Conservation (phyloP, 2,113 vertebrate species). For the Oreamnos americanus region DNA sequence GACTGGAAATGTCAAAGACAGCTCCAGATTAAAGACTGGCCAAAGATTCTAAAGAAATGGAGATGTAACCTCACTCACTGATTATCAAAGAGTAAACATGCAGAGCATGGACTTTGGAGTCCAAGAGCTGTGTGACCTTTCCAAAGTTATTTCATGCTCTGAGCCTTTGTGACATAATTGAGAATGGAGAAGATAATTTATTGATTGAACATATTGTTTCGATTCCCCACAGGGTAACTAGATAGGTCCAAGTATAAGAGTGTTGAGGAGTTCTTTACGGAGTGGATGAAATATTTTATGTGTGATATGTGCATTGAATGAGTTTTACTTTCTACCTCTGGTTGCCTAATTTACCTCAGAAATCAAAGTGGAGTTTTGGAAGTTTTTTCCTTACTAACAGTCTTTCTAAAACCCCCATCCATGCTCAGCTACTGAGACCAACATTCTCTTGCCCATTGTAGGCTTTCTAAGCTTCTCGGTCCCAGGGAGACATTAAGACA, state of each 20-base stretch:
- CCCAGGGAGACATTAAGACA: neutral
- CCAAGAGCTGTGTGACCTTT: neutral
- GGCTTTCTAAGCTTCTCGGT: neutral
- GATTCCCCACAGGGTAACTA: no score
- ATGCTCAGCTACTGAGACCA: neutral
- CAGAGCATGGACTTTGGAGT: neutral
- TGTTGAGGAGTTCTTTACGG: neutral
- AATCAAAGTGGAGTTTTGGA: neutral
- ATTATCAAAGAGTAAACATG: rapidly evolving
- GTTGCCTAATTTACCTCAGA: neutral
- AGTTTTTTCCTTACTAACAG: neutral
- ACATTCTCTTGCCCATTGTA: neutral
- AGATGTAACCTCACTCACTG: neutral
- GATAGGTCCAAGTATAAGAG: neutral
- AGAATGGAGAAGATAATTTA: neutral
- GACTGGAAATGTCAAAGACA: neutral
- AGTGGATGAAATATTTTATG: neutral
- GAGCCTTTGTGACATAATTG: neutral
- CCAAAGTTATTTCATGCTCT: neutral
- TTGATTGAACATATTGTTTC: neutral
- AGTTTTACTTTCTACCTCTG: neutral
- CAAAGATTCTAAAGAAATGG: neutral
- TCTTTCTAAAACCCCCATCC: neutral
- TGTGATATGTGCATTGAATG: neutral
- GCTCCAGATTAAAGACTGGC: neutral